Conservation (phyloP, 64 coral and sea anemone genomes). For the Orbicella faveolata region DNA sequence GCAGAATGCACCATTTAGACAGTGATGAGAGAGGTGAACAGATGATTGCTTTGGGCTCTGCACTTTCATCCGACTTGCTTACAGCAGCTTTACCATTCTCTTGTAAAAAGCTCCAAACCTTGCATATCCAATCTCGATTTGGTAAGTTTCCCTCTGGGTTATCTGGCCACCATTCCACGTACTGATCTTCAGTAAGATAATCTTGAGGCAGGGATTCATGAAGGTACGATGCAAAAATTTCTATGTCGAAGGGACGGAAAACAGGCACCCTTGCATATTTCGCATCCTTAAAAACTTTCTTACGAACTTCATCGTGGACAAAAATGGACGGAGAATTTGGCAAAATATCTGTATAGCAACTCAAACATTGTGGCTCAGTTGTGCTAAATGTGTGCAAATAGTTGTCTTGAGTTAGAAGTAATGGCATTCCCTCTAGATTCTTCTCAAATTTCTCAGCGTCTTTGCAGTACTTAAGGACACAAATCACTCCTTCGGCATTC, state of each 20-base stretch:
- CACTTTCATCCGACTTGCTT: neutral
- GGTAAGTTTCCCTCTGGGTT: neutral
- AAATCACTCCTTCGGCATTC: constrained; percentile 8
- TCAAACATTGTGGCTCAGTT: constrained; percentile 19
- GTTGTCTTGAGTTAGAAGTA: constrained; percentile 52
- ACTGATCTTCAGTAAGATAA: neutral
- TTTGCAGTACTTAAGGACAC: constrained; percentile 48
- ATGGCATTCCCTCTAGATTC: constrained; percentile 35
- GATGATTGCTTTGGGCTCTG: neutral
- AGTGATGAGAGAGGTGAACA: neutral
- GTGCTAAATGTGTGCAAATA: constrained; percentile 4
- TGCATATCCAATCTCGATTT: constrained; percentile 7
- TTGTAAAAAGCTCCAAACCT: constrained; percentile 40
- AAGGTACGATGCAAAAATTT: constrained; percentile 14
- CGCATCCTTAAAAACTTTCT: neutral
- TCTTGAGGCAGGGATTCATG: neutral
- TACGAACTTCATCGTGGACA: constrained; percentile 25
- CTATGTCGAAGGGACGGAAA: constrained; percentile 38
- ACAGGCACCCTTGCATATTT: neutral
- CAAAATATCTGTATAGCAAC: constrained; percentile 9
- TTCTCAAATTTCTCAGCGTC: constrained; percentile 16
- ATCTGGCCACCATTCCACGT: constrained; percentile 16
- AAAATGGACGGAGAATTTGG: constrained; percentile 23
- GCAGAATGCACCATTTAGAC: constrained; percentile 32
- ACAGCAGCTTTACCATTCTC: neutral